Percentiles rank a stretch among this genome's conserved stretches.
phyloP scores from a whole-genome alignment of 2,888 invertebrate genomes.

The Eilema caniola region DNA sequence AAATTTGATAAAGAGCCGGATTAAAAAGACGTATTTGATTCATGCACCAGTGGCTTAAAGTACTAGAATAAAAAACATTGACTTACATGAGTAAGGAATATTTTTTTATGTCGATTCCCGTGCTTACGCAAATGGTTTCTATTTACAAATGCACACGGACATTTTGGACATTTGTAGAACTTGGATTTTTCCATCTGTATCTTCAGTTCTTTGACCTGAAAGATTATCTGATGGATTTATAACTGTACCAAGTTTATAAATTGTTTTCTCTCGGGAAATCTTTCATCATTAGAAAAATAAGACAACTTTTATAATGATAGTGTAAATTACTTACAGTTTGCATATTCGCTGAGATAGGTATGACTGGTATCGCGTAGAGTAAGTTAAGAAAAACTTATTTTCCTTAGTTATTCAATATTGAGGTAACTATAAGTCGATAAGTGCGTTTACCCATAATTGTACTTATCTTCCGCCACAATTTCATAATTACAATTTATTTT shows the following conservation, averaged over 20 bases:
- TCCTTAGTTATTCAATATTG: background rate
- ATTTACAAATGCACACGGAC: conserved; percentile 25
- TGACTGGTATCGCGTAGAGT: background rate
- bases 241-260: background rate
- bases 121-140: conserved; percentile 5
- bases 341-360: background rate
- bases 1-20: too few species aligned
- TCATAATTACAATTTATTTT: too few species aligned
- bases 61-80: too few species aligned
- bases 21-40: too few species aligned
- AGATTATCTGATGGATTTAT: background rate
- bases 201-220: conserved; percentile 28
- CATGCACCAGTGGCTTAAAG: too few species aligned
- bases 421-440: background rate
- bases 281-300: too few species aligned
- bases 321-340: background rate
- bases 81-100: too few species aligned
- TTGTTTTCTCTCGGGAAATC: too few species aligned
- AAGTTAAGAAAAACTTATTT: background rate
- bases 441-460: background rate
- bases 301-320: too few species aligned
- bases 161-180: conserved; percentile 28
- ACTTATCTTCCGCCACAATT: background rate
- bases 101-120: background rate
- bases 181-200: conserved; percentile 25